Evolutionary conservation across 1,140 invertebrate genomes (phyloP).

Genomic region (Macrostomum lignano): DNA sequence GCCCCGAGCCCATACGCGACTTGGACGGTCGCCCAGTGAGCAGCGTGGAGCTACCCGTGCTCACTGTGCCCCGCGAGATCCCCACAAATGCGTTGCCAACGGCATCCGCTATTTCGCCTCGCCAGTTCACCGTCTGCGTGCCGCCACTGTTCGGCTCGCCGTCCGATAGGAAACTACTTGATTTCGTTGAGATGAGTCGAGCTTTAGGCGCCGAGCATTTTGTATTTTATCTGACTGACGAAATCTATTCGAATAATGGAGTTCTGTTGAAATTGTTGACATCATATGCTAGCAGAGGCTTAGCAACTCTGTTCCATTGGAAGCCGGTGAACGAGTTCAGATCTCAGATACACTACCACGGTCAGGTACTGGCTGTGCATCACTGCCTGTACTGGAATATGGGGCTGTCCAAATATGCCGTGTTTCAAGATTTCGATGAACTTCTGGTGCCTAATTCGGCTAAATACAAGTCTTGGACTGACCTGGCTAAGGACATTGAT

Average conservation of each 20-base stretch:
- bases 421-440: conserved; percentile 4
- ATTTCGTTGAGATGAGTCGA: conserved; percentile 19
- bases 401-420: background rate
- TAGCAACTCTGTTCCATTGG: background rate
- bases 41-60: too few species aligned
- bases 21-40: too few species aligned
- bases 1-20: too few species aligned
- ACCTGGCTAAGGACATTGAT: background rate
- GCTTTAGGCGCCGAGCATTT: conserved; percentile 16
- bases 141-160: conserved; percentile 21
- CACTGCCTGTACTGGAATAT: background rate
- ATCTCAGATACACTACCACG: background rate
- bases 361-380: background rate
- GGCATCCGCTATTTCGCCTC: background rate
- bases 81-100: too few species aligned
- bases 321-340: background rate
- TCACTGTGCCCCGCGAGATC: too few species aligned
- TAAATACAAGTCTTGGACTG: background rate
- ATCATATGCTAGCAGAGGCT: background rate
- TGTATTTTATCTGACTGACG: conserved; percentile 15
- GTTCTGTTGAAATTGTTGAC: background rate
- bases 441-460: background rate
- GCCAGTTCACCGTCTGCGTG: conserved; percentile 13
- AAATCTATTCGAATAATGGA: conserved; percentile 4
- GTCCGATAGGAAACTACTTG: conserved; percentile 12